Percentiles rank a stretch among this genome's conserved stretches.
Evolutionary conservation across 1,140 invertebrate genomes (phyloP).

Genomic region (Polypedilum pembai): DNA sequence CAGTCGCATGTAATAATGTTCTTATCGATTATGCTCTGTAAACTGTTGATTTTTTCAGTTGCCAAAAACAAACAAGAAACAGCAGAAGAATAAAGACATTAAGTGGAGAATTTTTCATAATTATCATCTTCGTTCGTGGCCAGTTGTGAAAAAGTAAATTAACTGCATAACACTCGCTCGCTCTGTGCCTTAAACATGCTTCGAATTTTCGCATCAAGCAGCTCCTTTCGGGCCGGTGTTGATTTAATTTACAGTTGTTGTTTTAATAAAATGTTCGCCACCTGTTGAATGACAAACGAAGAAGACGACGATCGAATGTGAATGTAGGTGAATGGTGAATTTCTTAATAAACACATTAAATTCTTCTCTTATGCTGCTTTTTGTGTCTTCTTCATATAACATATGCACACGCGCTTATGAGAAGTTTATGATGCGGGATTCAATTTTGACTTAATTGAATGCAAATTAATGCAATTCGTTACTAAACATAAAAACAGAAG

Average conservation of each 20-base stretch:
- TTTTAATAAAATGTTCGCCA: background rate
- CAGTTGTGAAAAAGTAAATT: constrained; percentile 16
- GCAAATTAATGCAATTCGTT: constrained; percentile 18
- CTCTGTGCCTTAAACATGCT: background rate
- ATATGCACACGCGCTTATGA: constrained; percentile 1
- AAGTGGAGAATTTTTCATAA: no score
- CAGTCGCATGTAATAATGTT: background rate
- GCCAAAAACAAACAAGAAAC: background rate
- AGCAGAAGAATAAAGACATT: no score
- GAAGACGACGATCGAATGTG: background rate
- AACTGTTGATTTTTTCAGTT: background rate
- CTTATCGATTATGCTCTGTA: background rate
- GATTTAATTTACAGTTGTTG: constrained; percentile 6
- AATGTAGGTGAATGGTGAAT: background rate
- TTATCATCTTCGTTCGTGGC: background rate
- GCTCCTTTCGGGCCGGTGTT: background rate
- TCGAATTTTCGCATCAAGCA: background rate
- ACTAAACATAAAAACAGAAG: background rate
- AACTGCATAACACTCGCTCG: background rate
- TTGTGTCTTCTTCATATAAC: background rate
- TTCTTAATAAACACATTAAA: background rate
- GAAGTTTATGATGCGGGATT: background rate
- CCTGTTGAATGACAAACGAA: background rate
- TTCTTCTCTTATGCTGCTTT: background rate
- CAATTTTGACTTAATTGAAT: background rate